These are phyloP conservation scores for Orientallactaga bullata DNA, from an alignment of 2,113 vertebrate species.

Conservation along the genomic window DNA sequence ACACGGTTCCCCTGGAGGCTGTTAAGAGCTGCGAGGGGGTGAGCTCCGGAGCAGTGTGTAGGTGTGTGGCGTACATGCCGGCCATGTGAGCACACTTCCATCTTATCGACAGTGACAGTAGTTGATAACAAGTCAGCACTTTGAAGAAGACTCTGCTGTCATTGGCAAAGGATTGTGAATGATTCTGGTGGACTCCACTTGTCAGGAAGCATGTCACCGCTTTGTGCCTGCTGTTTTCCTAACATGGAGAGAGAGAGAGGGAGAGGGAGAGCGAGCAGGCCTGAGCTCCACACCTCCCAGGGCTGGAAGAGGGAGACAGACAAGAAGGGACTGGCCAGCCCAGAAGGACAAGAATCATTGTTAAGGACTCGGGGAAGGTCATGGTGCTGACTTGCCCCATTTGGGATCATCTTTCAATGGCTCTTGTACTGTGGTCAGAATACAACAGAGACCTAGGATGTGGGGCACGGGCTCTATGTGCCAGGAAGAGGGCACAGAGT, in stretches of 20 bases:
- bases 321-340: neutral
- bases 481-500: neutral
- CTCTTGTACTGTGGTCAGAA: neutral
- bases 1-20: slow-evolving; percentile 79
- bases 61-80: neutral
- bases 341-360: neutral
- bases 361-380: neutral
- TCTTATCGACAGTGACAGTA: slow-evolving; percentile 46
- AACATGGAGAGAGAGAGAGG: neutral
- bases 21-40: slow-evolving; percentile 49
- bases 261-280: too few species aligned
- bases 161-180: slow-evolving; percentile 3
- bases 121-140: slow-evolving; percentile 57
- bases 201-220: neutral
- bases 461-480: neutral
- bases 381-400: neutral
- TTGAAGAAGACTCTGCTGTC: slow-evolving; percentile 46
- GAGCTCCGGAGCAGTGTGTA: neutral
- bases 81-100: neutral
- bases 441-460: neutral
- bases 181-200: neutral
- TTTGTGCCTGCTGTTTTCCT: neutral
- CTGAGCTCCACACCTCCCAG: neutral
- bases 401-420: neutral
- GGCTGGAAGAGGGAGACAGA: neutral